Evolutionary conservation across 2,797 vertebrate species (phyloP).

Genomic region (Helarctos malayanus): DNA sequence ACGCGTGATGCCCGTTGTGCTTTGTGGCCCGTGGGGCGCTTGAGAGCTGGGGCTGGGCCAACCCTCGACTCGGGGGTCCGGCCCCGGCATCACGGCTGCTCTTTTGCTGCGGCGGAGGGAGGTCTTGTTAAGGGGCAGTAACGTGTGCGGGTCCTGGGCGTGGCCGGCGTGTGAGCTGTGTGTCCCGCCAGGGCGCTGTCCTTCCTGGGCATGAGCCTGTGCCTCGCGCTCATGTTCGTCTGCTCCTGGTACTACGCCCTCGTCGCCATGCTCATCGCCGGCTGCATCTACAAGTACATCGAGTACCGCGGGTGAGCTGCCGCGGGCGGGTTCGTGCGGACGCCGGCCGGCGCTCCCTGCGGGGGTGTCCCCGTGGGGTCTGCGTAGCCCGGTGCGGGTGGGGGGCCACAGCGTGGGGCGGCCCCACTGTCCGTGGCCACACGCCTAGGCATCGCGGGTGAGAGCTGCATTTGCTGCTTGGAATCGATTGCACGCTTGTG

Average conservation of each 20-base stretch:
- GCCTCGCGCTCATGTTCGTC: slow-evolving; percentile 98
- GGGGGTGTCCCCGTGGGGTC: neutral
- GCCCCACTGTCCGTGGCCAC: rapidly evolving
- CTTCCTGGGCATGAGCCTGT: slow-evolving; percentile 98
- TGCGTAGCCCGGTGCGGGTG: neutral
- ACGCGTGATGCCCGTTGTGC: rapidly evolving
- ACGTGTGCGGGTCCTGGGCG: neutral
- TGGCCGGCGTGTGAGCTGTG: rapidly evolving
- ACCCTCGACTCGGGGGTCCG: neutral
- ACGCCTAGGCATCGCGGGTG: no score
- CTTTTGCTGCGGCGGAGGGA: neutral
- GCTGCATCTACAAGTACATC: slow-evolving; percentile 99
- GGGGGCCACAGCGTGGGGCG: no score
- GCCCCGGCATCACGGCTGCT: rapidly evolving
- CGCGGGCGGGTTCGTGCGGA: no score
- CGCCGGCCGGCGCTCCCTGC: no score
- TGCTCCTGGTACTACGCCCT: slow-evolving; percentile 98
- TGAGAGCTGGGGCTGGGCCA: no score
- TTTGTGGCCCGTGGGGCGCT: neutral
- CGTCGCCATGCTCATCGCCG: slow-evolving; percentile 95
- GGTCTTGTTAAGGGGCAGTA: rapidly evolving
- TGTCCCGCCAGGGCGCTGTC: slow-evolving; percentile 93
- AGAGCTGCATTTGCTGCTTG: neutral
- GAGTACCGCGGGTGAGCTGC: slow-evolving; percentile 96
- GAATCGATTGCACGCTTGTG: neutral